phyloP scores from a whole-genome alignment of 2,113 vertebrate species.

The human (Homo sapiens) region GRCh38 chr2:228827001-228827500 shows the following conservation, averaged over 20 bases:
- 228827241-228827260: neutral
- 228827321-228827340: neutral
- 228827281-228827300: neutral
- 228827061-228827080: neutral
- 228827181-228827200: neutral
- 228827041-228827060: neutral
- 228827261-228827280: neutral
- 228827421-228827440: neutral
- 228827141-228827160: neutral
- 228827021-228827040: neutral
- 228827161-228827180: neutral
- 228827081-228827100: neutral
- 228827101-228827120: neutral
- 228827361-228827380: neutral
- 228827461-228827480: neutral
- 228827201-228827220: neutral
- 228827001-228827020: neutral
- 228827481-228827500: neutral
- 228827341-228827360: neutral
- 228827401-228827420: neutral
- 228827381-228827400: neutral
- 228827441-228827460: neutral
- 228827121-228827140: neutral
- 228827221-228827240: neutral
- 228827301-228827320: neutral